Evolutionary conservation across 2,888 invertebrate species (phyloP).

Genomic region (Troides helena): DNA sequence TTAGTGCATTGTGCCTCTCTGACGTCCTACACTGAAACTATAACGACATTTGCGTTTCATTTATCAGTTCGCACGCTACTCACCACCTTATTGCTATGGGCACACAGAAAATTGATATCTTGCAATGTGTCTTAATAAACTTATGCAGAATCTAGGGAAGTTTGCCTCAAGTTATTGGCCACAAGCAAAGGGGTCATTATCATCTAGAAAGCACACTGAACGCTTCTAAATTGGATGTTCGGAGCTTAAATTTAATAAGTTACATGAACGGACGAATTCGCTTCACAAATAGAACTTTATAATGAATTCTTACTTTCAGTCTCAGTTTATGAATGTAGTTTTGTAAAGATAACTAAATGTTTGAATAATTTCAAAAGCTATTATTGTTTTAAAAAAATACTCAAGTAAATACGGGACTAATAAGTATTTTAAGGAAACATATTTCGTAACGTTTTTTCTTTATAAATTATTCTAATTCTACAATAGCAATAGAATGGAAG

Average conservation of each 20-base stretch:
- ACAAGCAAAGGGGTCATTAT: constrained; percentile 63
- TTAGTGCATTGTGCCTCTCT: constrained; percentile 75
- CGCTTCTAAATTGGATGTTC: constrained; percentile 60
- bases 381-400: not conserved
- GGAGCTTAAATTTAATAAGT: constrained; percentile 60
- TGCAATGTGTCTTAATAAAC: constrained; percentile 14
- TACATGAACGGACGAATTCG: constrained; percentile 35
- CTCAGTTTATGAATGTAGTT: not conserved
- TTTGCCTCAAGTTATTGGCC: constrained; percentile 68
- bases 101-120: constrained; percentile 29
- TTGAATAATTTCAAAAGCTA: too few species aligned
- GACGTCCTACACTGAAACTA: constrained; percentile 53
- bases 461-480: constrained; percentile 13
- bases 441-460: constrained; percentile 6
- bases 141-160: constrained; percentile 42
- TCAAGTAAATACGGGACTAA: too few species aligned
- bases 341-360: not conserved
- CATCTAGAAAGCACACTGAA: constrained; percentile 58
- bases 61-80: constrained; percentile 35
- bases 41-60: constrained; percentile 40
- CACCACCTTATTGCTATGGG: constrained; percentile 35
- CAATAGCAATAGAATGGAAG: constrained; percentile 36
- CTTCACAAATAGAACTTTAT: not conserved
- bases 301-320: not conserved
- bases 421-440: too few species aligned